Base-by-base conservation (phyloP, 2,113 vertebrate genomes). In the Cyprinodon tularosa region DNA sequence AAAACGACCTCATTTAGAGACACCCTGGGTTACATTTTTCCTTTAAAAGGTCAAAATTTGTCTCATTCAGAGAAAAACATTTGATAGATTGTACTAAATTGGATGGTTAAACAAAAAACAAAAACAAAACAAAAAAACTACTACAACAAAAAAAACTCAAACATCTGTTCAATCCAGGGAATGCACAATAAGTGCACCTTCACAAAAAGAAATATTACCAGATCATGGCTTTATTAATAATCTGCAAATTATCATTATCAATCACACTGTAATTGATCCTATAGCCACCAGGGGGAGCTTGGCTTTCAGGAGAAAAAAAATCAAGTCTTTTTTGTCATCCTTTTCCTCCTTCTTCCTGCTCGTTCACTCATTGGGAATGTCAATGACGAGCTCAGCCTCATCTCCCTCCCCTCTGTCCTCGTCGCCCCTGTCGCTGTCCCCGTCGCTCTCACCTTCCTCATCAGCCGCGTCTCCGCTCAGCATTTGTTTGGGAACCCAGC, bases 401-500 rank as follows among this genome's bases (percentile, higher is more conserved):
- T 95, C 94, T 45, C 90, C 94, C 72, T 95, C 94, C 50, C 93
- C 95, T 81, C 94, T 74, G 85, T 95, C 95, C 70, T 95, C 94
- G 15, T 95, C 95, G 61, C 86, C 94, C 63, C 92, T 84, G 75
- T 95, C 95, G 12, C 94, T 95, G 76, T 95, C 95, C 64, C 72
- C 90, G 0, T 95, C 94, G 0, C 94, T 95, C 6, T 95, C 94
- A 8, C 93, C 93, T 44, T 95, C 94, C 29, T 95, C 95, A 66
- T 95, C 95, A 1, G 93, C 93, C 0, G 93, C 89, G 45, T 95
- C 95, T 39, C 93, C 95, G 3, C 95, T 95, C 12, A 95, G 91
- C 95, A 95, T 95, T 70, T 95, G 95, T 83, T 93, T 86, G 17
- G 95, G 95, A 63, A 95, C 95, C 94, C 94, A 95, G 87, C 93